A percentile compares a stretch with the other conserved stretches of the same genome.
Conservation (phyloP, 2,888 invertebrate genomes). For the Deilephila porcellus region DNA sequence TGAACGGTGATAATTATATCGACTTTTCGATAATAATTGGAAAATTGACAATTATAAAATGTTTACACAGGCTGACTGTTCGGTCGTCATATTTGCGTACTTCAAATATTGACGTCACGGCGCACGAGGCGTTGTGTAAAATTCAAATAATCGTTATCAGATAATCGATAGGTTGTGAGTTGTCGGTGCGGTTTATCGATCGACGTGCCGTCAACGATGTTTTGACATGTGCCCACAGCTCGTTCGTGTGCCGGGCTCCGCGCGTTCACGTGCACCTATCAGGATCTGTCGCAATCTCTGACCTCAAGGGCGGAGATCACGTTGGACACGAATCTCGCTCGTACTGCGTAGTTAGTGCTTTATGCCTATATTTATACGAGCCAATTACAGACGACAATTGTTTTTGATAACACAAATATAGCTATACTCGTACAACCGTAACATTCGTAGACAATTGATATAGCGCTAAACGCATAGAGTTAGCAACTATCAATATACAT, state of each 20-base stretch:
- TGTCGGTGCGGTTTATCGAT: conserved; percentile 40
- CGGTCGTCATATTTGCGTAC: conserved; percentile 42
- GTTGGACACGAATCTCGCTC: conserved; percentile 41
- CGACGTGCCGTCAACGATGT: conserved; percentile 50
- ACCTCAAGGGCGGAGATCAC: conserved; percentile 58
- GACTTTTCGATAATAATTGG: conserved; percentile 2
- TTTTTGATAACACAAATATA: not conserved
- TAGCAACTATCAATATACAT: not conserved
- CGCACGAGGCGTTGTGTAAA: conserved; percentile 27
- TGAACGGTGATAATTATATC: not conserved
- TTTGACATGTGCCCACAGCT: conserved; percentile 56
- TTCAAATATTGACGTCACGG: conserved; percentile 33
- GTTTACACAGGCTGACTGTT: conserved; percentile 14
- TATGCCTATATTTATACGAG: not conserved
- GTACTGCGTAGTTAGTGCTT: conserved; percentile 8
- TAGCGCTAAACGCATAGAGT: not conserved
- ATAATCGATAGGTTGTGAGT: conserved; percentile 36
- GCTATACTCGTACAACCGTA: not conserved
- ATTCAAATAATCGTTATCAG: conserved; percentile 35
- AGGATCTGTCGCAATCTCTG: conserved; percentile 53
- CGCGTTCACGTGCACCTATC: conserved; percentile 57
- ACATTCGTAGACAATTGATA: not conserved
- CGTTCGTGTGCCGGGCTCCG: conserved; percentile 51
- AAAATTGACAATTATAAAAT: conserved; percentile 4
- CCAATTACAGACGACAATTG: not conserved